Percentiles rank a stretch among this genome's conserved stretches.
Evolutionary conservation across 2,888 invertebrate species (phyloP).

Genomic region (Diplolepis rosae): DNA sequence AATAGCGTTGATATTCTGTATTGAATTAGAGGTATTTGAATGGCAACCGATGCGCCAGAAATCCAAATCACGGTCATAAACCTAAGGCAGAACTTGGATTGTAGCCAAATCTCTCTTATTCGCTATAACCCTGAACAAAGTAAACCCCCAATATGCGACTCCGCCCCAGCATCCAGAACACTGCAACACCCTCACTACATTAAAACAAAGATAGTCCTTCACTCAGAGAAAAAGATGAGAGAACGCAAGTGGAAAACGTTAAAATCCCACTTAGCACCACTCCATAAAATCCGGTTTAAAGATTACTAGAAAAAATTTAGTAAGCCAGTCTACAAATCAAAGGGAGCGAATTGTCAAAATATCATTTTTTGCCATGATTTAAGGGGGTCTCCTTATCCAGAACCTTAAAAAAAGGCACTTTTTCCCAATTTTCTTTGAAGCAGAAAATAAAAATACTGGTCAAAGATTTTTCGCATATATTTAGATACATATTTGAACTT

Average conservation of each 20-base stretch:
- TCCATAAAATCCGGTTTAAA: constrained; percentile 31
- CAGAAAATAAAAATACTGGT: no score
- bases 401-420: no score
- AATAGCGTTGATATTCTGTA: constrained; percentile 64
- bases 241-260: constrained; percentile 14
- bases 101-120: constrained; percentile 51
- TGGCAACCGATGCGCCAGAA: constrained; percentile 64
- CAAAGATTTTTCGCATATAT: no score
- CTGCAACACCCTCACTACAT: constrained; percentile 40
- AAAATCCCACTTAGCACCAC: constrained; percentile 35
- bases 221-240: constrained; percentile 33
- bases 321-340: constrained; percentile 5
- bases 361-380: no score
- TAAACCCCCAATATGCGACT: constrained; percentile 36
- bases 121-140: constrained; percentile 9
- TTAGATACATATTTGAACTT: no score
- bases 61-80: constrained; percentile 66
- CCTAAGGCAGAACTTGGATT: constrained; percentile 53
- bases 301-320: not conserved
- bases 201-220: constrained; percentile 23
- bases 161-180: constrained; percentile 38
- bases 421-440: no score
- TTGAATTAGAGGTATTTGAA: constrained; percentile 69
- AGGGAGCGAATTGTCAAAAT: not conserved
- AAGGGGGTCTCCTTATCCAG: no score